Percentiles rank a stretch among this genome's conserved stretches.
Conservation (phyloP, 2,113 vertebrate species). For the Aramus guarauna region DNA sequence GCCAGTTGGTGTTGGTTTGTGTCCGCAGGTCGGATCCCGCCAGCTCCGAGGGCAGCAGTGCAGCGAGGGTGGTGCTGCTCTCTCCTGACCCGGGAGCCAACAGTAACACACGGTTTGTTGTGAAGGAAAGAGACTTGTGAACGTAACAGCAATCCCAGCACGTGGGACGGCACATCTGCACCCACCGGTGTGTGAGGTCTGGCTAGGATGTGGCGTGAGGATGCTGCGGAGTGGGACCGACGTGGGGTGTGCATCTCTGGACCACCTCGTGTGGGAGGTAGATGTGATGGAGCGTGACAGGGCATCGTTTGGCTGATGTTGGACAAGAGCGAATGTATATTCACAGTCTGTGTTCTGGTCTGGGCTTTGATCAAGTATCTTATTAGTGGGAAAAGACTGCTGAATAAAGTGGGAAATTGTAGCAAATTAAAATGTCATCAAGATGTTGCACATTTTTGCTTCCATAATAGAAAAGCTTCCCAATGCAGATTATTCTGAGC, state of each 20-base stretch:
- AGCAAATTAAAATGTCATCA: background rate
- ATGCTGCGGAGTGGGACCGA: background rate
- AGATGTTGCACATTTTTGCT: background rate
- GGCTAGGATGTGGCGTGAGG: background rate
- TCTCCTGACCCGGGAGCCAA: background rate
- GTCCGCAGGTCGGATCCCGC: accelerated
- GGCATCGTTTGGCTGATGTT: background rate
- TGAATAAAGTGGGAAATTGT: background rate
- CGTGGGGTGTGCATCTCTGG: background rate
- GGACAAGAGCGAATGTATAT: background rate
- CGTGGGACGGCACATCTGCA: accelerated
- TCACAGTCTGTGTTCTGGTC: background rate
- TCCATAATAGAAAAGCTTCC: background rate
- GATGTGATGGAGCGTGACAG: background rate
- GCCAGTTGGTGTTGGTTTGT: accelerated
- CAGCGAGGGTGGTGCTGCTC: background rate
- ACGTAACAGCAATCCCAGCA: accelerated
- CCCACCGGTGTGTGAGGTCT: accelerated
- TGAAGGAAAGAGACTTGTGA: background rate
- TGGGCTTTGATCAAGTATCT: background rate
- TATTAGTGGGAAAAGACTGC: background rate
- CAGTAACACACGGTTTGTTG: background rate
- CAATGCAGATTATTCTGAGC: background rate
- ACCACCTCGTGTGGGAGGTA: background rate
- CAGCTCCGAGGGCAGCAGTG: accelerated